A percentile compares a stretch with the other conserved stretches of the same genome.
Evolutionary conservation across 2,113 vertebrate species (phyloP).

Genomic region (Proterorhinus semilunaris): DNA sequence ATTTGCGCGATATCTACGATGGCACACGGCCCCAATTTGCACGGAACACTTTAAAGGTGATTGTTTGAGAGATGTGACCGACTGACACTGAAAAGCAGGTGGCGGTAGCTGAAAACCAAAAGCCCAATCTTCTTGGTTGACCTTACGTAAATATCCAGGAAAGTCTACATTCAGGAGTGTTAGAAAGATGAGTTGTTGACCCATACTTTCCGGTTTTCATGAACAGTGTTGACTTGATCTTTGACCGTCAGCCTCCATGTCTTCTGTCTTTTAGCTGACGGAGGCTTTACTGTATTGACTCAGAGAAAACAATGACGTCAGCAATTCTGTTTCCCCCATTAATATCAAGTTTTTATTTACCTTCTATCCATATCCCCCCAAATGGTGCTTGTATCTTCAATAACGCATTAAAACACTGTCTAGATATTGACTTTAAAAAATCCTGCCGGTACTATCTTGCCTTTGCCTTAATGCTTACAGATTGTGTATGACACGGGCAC

Average conservation of each 20-base stretch:
- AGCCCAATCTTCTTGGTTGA: no score
- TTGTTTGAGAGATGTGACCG: background rate
- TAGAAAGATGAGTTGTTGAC: background rate
- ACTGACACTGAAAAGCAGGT: no score
- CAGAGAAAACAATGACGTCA: slow-evolving; percentile 4
- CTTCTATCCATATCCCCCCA: no score
- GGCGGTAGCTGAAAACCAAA: no score
- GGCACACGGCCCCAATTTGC: background rate
- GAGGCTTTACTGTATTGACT: slow-evolving; percentile 47
- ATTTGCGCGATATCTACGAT: no score
- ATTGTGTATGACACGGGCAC: no score
- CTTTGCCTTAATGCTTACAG: no score
- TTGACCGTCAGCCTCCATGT: slow-evolving; percentile 13
- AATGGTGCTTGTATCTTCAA: no score
- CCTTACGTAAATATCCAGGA: background rate
- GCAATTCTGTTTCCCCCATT: background rate
- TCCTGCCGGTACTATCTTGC: no score
- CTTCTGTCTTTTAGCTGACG: slow-evolving; percentile 38
- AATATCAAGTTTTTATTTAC: no score
- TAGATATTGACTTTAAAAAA: no score
- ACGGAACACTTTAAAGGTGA: background rate
- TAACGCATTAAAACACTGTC: no score
- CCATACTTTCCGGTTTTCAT: background rate
- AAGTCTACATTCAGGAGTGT: background rate
- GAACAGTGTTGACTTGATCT: background rate